A percentile compares a stretch with the other conserved stretches of the same genome.
phyloP scores from a whole-genome alignment of 2,113 vertebrate species.

The Trichechus manatus region DNA sequence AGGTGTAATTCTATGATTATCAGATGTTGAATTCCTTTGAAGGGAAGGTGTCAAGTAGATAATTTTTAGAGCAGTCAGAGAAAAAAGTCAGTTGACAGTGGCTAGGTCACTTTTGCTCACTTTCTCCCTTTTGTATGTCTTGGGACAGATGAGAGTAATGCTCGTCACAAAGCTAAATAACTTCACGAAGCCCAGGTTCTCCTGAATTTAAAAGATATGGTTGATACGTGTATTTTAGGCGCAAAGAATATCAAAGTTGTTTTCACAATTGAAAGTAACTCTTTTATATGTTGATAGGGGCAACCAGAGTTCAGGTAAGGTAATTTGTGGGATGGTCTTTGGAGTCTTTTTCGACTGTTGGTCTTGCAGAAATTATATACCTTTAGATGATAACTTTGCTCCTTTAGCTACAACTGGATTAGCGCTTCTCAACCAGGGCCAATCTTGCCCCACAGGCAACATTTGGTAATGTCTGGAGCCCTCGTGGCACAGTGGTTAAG shows the following conservation, averaged over 20 bases:
- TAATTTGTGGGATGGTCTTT: not conserved
- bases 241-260: not conserved
- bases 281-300: not conserved
- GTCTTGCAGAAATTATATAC: not conserved
- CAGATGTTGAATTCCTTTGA: not conserved
- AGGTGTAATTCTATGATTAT: not conserved
- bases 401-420: not conserved
- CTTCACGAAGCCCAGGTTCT: not conserved
- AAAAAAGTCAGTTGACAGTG: not conserved
- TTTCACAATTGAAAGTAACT: not conserved
- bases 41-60: not conserved
- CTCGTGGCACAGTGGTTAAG: too few species aligned
- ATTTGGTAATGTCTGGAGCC: not conserved
- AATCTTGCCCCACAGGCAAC: not conserved
- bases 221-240: not conserved
- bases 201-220: not conserved
- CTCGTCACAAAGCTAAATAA: not conserved
- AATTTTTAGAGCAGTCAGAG: not conserved
- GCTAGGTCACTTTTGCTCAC: not conserved
- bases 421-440: not conserved
- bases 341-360: not conserved
- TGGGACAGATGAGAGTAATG: not conserved
- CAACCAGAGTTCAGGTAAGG: not conserved
- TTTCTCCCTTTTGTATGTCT: not conserved
- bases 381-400: not conserved